Evolutionary conservation across 2,888 invertebrate species (phyloP).

Genomic region (Peribatodes rhomboidaria): DNA sequence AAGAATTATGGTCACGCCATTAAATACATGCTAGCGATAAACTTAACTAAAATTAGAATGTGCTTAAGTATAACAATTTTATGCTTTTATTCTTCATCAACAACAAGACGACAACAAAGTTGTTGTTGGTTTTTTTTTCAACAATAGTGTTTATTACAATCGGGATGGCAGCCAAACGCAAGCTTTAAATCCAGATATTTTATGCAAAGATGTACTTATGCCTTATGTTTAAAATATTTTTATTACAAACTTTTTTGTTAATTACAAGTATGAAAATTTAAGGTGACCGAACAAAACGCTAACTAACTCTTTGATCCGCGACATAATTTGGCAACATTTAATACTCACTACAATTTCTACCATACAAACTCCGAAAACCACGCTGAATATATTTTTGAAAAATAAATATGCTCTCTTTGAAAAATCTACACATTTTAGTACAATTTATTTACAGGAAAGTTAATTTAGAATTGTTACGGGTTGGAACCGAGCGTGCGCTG

Average conservation of each 20-base stretch:
- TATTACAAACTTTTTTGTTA: too few species aligned
- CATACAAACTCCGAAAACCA: conserved; percentile 37
- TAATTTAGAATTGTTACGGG: conserved; percentile 31
- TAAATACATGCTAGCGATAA: conserved; percentile 52
- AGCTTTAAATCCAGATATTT: too few species aligned
- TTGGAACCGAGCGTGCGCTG: neutral
- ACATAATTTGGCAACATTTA: conserved; percentile 65
- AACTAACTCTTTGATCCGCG: conserved; percentile 41
- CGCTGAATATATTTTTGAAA: conserved; percentile 49
- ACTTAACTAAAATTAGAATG: conserved; percentile 35
- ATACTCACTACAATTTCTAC: conserved; percentile 54
- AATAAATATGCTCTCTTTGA: conserved; percentile 52
- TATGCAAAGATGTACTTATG: too few species aligned
- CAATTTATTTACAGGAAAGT: conserved; percentile 45
- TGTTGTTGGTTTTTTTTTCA: too few species aligned
- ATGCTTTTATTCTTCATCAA: too few species aligned
- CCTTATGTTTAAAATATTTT: too few species aligned
- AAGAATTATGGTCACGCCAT: conserved; percentile 48
- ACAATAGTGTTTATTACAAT: too few species aligned
- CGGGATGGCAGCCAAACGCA: too few species aligned
- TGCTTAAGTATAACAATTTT: conserved; percentile 12
- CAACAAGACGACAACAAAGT: too few species aligned
- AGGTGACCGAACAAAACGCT: neutral
- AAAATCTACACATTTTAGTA: conserved; percentile 51
- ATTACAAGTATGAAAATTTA: too few species aligned